Base-by-base conservation (phyloP, 2,113 vertebrate species). In the Equus przewalskii region DNA sequence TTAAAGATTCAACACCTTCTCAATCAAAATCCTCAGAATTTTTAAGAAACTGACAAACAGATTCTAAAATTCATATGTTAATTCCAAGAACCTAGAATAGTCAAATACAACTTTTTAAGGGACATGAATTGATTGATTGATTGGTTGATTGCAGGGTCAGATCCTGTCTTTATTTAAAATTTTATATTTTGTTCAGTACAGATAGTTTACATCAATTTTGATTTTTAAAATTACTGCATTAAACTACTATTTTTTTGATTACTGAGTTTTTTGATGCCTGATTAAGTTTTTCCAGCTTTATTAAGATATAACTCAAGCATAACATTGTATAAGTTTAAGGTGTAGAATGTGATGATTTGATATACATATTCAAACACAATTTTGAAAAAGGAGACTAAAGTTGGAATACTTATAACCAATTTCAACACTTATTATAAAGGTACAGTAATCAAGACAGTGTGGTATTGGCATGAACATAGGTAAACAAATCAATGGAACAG, bases 401-500 rank as follows among this genome's bases (percentile, higher is more conserved):
- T 72, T 92, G 54, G 46, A 90, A 76, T 89, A 90, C 49, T 83
- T 95, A 84, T 5, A 73, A 79, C 13, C 7, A 7, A 91, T 49
- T 83, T 93, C 22, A 91, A 94, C 41, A 69, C 36, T 75, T 95
- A 58, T 49, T 73, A 96, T 58, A 97, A 94, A 83, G 54, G 46
- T 91, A 91, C 19, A 91, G 56, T 84, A 76, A 88, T 92, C 33
- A 89, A 92, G 78, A 87, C 36, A 79, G 69, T 89, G 64, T 96
- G 1, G 46, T 94, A 72, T 41, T 84, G 41, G 58, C 44, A 76
- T 94, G 51, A 85, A 56, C 56, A 51, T n/a, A 78, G 65, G 79
- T 92, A 97, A 96, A 82, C 28, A 96, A 56, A 95, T 92, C 82
- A 96, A 54, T 86, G 36, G 60, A 92, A 94, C 51, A 89, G 72